Evolutionary conservation across 2,797 vertebrate species (phyloP), one percentile per base, ranked within the genome.

Genomic region (Cryptoblepharus egeriae): DNA sequence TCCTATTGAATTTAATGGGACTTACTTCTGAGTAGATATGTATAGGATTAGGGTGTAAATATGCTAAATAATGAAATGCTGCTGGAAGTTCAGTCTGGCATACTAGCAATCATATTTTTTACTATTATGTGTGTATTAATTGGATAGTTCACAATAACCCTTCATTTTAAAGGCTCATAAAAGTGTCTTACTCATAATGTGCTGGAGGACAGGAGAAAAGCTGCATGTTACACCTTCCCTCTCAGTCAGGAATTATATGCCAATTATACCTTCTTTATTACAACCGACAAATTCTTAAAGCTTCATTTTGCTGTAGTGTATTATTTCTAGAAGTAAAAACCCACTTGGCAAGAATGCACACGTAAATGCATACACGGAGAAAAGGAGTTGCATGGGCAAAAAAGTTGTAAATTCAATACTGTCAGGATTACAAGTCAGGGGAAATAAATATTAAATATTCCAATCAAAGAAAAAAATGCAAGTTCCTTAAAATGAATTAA

Each of bases 71-170:
- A 82, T 42, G 93, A 90, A 73, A 63, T 2, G 80, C n/a, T 93
- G 87, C 89, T 86, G 90, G 93, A 93, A 92, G 90, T 92, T 93
- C 89, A 93, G 85, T 69, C 80, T 70, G 65, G 3, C 64, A 82
- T 89, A 92, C 88, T 90, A 93, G 83, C 88, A 86, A 91, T 85
- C 88, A 87, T 87, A 92, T 77, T 87, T 82, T 86, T 91, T 81
- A 90, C 88, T 77, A 91, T 89, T 87, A 80, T 79, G 72, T 84
- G 90, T 86, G 89, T 87, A 93, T 88, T 86, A 94, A 92, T 90
- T 91, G 81, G 74, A 89, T 80, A 90, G 87, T 78, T 92, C 81
- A 79, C 91, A 89, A 92, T 86, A 93, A 93, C 87, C 89, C 80
- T 90, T 58, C 80, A 90, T 87, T 89, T 91, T 90, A 84, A 84